Base-by-base conservation (phyloP, 2,888 invertebrate genomes). In the Dicyrtomina minuta region DNA sequence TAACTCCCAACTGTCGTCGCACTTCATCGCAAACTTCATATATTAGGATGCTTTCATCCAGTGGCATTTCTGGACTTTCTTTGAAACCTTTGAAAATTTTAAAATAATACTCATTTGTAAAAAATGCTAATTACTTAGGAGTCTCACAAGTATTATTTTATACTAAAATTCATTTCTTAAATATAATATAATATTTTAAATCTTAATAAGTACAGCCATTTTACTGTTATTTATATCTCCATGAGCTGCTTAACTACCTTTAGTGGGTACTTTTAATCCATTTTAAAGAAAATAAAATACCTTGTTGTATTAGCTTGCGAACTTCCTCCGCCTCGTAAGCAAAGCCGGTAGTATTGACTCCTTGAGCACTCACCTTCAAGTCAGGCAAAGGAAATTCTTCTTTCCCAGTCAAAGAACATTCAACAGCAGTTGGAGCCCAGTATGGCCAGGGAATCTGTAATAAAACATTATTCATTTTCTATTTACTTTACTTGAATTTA, bases 261-360 rank as follows among this genome's bases (percentile, higher is more conserved):
- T n/a, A n/a, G n/a, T n/a, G n/a, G n/a, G n/a, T n/a, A n/a, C n/a
- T n/a, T n/a, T n/a, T n/a, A n/a, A n/a, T n/a, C n/a, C n/a, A n/a
- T n/a, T n/a, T n/a, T n/a, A n/a, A n/a, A n/a, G n/a, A n/a, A n/a
- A n/a, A n/a, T n/a, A n/a, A n/a, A n/a, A n/a, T 80, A 89, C 88
- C 88, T 82, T 86, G 82, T 71, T 84, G 83, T 49, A 93, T 86
- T 79, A 91, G 91, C 72, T 86, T 84, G 78, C 90, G 86, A 64
- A 88, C 91, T 81, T 91, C 90, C 76, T 87, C 87, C 43, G 92
- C 92, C 82, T 93, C 88, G 80, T 90, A 92, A 74, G 86, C 84
- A 61, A 65, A 65, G 4, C 65, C 55, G n/a, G 15, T 93, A 83
- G 2, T 90, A 91, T 27, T 87, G 87, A 72, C 90, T 90, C 79